Conservation (phyloP, 2,888 invertebrate species). For the Cheilosia scutellata region DNA sequence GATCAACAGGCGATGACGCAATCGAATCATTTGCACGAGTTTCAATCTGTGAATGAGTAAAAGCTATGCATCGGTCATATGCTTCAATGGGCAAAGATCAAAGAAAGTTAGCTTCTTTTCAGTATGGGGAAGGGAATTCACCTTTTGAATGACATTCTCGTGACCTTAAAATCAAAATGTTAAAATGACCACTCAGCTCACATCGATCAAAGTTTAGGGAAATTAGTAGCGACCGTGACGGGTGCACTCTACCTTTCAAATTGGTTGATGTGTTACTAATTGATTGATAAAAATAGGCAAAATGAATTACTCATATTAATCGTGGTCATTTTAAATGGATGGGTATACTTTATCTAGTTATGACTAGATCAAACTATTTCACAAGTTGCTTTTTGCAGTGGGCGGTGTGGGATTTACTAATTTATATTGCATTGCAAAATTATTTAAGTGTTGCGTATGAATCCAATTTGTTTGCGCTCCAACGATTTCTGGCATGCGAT, state of each 20-base stretch:
- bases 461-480: background rate
- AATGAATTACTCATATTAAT: slow-evolving; percentile 10
- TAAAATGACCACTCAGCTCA: background rate
- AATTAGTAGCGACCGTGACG: background rate
- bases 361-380: slow-evolving; percentile 10
- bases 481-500: slow-evolving; percentile 1
- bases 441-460: background rate
- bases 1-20: slow-evolving; percentile 8
- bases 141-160: background rate
- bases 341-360: background rate
- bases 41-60: background rate
- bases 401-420: background rate
- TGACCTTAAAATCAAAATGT: slow-evolving; percentile 4
- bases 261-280: background rate
- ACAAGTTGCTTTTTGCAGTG: slow-evolving; percentile 3
- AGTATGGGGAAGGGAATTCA: background rate
- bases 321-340: background rate
- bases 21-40: background rate
- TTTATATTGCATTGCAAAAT: background rate
- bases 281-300: background rate
- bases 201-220: slow-evolving; percentile 16
- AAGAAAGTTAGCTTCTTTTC: background rate
- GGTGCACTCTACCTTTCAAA: background rate
- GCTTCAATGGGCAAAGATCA: background rate
- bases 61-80: background rate